Evolutionary conservation across 2,797 vertebrate species (phyloP), one percentile per base, ranked within the genome.

Genomic region (Eidolon dupreanum): DNA sequence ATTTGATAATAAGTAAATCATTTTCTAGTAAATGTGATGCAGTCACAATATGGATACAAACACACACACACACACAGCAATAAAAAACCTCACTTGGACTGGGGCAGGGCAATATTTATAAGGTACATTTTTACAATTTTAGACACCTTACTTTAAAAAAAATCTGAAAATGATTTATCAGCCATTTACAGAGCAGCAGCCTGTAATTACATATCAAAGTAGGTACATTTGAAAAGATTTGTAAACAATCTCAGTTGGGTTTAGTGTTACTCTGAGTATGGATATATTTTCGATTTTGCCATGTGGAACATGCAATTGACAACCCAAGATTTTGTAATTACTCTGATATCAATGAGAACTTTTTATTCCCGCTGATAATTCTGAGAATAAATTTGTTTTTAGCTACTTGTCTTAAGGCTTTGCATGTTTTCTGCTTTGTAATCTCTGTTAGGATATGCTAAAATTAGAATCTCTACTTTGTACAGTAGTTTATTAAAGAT

Each of bases 401-500:
- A 87, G 55, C 46, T 61, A 20, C 43, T 86, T 66, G 41, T 85
- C 71, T 92, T 94, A 90, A 94, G 38, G 46, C 81, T 90, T 92
- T 93, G 93, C 59, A 12, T 88, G 65, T 95, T 91, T 92, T 89
- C 70, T 95, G 3, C 87, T 94, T 94, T 82, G n/a, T 51, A 70
- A 7, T 83, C 65, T 96, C 38, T 93, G 79, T 84, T 55, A 57
- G 75, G 68, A 93, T 91, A 85, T 90, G 84, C 59, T 97, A 57
- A 95, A 97, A 96, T 97, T 87, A 96, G 71, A 31, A 87, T 38
- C 59, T 93, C 24, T n/a, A 55, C 1, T 15, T 94, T 61, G 46
- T 46, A 3, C 41, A 92, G 81, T 75, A 16, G 3, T 77, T 63
- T 98, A 88, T 96, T 97, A 96, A 95, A 97, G 73, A 95, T 93